Conservation (phyloP, 2,888 invertebrate genomes). For the Cryptus armator region DNA sequence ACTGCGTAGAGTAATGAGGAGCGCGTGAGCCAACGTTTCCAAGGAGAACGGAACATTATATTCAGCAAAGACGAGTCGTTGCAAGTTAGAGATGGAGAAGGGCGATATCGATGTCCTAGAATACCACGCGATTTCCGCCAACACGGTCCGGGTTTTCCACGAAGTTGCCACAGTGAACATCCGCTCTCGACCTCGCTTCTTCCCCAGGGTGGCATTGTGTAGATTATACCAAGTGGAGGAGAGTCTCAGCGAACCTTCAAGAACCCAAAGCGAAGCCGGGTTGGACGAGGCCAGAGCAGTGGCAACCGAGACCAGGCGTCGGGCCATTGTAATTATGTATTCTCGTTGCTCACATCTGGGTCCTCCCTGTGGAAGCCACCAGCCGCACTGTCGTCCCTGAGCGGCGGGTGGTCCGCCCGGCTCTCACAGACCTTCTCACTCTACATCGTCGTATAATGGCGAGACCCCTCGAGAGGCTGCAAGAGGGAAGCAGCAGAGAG, state of each 20-base stretch:
- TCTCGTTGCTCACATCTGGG: slow-evolving; percentile 81
- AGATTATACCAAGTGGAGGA: slow-evolving; percentile 77
- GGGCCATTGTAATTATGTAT: slow-evolving; percentile 82
- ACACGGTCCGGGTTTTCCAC: slow-evolving; percentile 41
- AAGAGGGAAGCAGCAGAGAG: slow-evolving; percentile 34
- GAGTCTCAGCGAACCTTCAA: slow-evolving; percentile 76
- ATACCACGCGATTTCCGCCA: slow-evolving; percentile 73
- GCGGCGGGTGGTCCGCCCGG: slow-evolving; percentile 43
- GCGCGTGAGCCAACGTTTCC: background rate
- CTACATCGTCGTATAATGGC: slow-evolving; percentile 40
- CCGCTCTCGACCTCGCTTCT: slow-evolving; percentile 40
- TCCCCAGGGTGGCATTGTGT: slow-evolving; percentile 79
- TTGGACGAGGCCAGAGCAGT: background rate
- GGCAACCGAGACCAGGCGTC: slow-evolving; percentile 74
- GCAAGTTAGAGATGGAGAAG: slow-evolving; percentile 8
- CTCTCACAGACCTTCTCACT: slow-evolving; percentile 45
- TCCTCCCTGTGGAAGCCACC: slow-evolving; percentile 62
- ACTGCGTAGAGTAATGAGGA: slow-evolving; percentile 6
- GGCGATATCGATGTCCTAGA: slow-evolving; percentile 59
- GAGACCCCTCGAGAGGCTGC: slow-evolving; percentile 42
- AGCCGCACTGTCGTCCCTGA: slow-evolving; percentile 44
- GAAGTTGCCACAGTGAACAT: slow-evolving; percentile 44
- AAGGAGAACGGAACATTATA: background rate
- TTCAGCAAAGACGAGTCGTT: background rate
- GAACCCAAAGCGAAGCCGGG: slow-evolving; percentile 15